Percentiles rank a stretch among this genome's conserved stretches.
phyloP scores from a whole-genome alignment of 1,140 invertebrate species.

The Batillaria attramentaria region DNA sequence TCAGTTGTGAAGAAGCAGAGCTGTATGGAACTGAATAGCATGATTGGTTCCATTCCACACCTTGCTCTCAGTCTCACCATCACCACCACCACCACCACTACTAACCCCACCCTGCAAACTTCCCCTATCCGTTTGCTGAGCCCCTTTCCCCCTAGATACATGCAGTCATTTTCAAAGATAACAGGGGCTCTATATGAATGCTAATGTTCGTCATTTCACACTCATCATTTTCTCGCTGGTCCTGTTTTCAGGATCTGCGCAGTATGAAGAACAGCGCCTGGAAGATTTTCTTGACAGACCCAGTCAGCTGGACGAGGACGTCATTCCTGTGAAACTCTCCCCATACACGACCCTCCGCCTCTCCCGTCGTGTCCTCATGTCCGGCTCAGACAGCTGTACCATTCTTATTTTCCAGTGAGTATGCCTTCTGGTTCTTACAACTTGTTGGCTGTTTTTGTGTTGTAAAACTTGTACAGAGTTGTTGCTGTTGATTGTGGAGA shows the following conservation, averaged over 20 bases:
- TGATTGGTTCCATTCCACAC: no score
- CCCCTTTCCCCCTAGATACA: background rate
- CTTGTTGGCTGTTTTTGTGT: no score
- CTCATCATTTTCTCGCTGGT: background rate
- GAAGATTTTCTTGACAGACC: constrained; percentile 52
- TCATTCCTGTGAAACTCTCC: constrained; percentile 23
- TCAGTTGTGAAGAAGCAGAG: no score
- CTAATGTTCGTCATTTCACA: background rate
- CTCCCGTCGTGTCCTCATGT: constrained; percentile 16
- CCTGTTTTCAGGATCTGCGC: constrained; percentile 53
- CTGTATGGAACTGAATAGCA: no score
- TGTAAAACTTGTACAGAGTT: no score
- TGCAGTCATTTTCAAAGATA: background rate
- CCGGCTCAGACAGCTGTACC: background rate
- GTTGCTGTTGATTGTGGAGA: no score
- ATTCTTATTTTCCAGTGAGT: constrained; percentile 23
- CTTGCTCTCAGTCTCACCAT: no score
- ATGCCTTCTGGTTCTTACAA: no score
- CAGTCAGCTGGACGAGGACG: constrained; percentile 1
- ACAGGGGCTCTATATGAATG: background rate
- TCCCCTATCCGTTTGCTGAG: background rate
- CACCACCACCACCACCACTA: no score
- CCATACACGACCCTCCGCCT: constrained; percentile 11
- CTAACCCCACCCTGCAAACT: background rate
- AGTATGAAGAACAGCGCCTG: constrained; percentile 57